A percentile compares a stretch with the other conserved stretches of the same genome.
Conservation (phyloP, 2,888 invertebrate species). For the Pandemis cinnamomeana region DNA sequence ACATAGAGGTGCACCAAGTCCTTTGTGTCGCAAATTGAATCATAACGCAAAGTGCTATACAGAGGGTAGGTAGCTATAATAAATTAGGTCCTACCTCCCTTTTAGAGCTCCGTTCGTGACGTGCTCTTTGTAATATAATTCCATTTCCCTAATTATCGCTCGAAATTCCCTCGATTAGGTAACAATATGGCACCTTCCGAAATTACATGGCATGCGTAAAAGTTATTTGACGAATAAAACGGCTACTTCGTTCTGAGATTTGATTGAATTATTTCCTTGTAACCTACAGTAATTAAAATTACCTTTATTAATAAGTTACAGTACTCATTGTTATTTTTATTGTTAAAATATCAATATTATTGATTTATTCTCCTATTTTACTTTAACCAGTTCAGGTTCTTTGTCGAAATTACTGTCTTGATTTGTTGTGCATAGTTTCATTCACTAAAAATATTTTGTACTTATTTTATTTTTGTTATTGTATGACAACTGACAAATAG, state of each 20-base stretch:
- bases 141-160: slow-evolving; percentile 61
- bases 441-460: too few species aligned
- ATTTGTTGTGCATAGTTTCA: too few species aligned
- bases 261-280: background rate
- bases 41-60: slow-evolving; percentile 59
- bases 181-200: slow-evolving; percentile 49
- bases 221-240: slow-evolving; percentile 28
- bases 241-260: slow-evolving; percentile 10
- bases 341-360: too few species aligned
- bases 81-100: slow-evolving; percentile 65
- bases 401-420: too few species aligned
- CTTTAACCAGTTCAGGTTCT: too few species aligned
- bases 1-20: slow-evolving; percentile 42
- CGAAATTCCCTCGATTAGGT: slow-evolving; percentile 55
- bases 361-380: too few species aligned
- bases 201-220: slow-evolving; percentile 25
- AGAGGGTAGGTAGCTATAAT: slow-evolving; percentile 63
- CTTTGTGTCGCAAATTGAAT: slow-evolving; percentile 71
- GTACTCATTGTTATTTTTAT: too few species aligned
- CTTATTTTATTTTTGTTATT: too few species aligned
- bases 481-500: too few species aligned
- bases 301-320: too few species aligned
- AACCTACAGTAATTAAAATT: background rate
- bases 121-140: slow-evolving; percentile 63
- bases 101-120: slow-evolving; percentile 51